Evolutionary conservation across 2,888 invertebrate species (phyloP), one percentile per base, ranked within the genome.

Genomic region (Campopleginae sp.): DNA sequence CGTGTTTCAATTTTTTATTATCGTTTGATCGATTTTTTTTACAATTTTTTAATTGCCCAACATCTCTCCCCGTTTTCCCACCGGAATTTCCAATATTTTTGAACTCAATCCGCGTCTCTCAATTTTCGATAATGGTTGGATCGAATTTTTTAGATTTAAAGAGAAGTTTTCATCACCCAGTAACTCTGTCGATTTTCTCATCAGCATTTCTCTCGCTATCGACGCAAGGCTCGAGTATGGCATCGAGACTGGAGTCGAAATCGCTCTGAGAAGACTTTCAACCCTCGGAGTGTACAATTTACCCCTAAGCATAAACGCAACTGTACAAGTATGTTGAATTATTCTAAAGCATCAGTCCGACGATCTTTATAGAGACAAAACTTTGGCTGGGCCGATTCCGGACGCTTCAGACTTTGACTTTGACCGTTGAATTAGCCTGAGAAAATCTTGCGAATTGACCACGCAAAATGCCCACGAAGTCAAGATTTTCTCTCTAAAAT

Each of bases 201-300:
- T 91, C 87, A 95, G 95, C 33, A 95, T 96, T 87, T 96, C 96
- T 0, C 95, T 96, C 87, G 96, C 97, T 2, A 95, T 97, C 92
- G 97, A 97, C 93, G 95, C 96, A 14, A 95, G 98, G 65, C 94
- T 98, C 58, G 98, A 98, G 91, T 95, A 96, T 87, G 97, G 97
- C 0, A 96, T 98, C 14, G 97, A 97, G 89, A 95, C 96, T 48
- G 95, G 96, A 78, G 96, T 97, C 19, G 98, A 98, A 93, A 96
- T 97, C 27, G 95, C 96, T 63, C 94, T 97, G 23, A 95, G 97
- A 84, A 95, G 97, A 90, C 95, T 97, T 87, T 95, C 96, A 70
- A 95, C 96, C 54, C 94, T 96, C 42, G 96, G 96, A 71, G 95
- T 95, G 66, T 95, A 95, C 80, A 95, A 95, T 86, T 94, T 96